Evolutionary conservation across 2,888 invertebrate species (phyloP).

Genomic region (Mellilla xanthometata): DNA sequence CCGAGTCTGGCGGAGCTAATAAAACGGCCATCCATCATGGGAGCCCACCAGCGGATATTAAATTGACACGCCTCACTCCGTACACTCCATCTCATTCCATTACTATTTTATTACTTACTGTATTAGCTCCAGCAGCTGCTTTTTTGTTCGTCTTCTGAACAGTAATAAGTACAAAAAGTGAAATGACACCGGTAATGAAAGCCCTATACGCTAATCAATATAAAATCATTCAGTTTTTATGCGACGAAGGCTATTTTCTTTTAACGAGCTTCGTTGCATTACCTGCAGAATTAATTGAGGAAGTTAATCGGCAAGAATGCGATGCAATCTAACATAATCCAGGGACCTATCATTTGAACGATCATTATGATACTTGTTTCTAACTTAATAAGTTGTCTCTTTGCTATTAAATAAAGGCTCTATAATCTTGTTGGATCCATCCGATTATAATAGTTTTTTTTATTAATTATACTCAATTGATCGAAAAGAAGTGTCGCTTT

Average conservation of each 20-base stretch:
- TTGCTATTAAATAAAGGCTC: constrained; percentile 10
- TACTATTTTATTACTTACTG: constrained; percentile 49
- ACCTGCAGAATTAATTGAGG: constrained; percentile 38
- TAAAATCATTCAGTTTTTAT: constrained; percentile 22
- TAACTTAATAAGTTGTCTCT: constrained; percentile 18
- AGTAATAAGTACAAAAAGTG: constrained; percentile 35
- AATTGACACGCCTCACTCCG: constrained; percentile 70
- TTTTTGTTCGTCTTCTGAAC: constrained; percentile 30
- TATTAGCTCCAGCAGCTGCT: constrained; percentile 34
- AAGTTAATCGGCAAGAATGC: constrained; percentile 38
- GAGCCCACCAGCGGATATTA: constrained; percentile 71
- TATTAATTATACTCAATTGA: too few relatives aligned
- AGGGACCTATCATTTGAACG: constrained; percentile 32
- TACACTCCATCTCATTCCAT: constrained; percentile 61
- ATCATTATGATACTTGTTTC: constrained; percentile 19
- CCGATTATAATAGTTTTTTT: too few relatives aligned
- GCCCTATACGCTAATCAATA: constrained; percentile 16
- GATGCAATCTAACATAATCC: constrained; percentile 44
- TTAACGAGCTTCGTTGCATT: constrained; percentile 22
- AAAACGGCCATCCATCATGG: constrained; percentile 67
- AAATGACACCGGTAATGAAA: constrained; percentile 21
- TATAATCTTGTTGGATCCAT: too few relatives aligned
- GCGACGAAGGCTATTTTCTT: constrained; percentile 21
- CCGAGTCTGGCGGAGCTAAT: constrained; percentile 56
- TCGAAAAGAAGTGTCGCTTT: too few relatives aligned